Percentiles rank a stretch among this genome's conserved stretches.
Evolutionary conservation across 35 echinoderm and acorn worm genomes (phyloP).

Genomic region (Heliocidaris erythrogramma): DNA sequence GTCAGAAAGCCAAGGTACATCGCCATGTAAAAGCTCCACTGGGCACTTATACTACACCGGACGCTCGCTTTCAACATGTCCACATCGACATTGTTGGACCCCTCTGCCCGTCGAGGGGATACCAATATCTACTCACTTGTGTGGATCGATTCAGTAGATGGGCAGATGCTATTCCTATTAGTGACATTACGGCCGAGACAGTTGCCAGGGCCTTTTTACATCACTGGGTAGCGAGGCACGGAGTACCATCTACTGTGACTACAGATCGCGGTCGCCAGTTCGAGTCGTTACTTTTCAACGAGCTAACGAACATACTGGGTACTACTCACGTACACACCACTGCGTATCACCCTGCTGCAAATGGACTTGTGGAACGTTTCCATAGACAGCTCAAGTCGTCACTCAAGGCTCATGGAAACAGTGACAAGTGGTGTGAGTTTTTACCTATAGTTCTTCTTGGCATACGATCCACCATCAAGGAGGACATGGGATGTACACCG

Average conservation of each 20-base stretch:
- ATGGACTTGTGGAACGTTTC: constrained; percentile 67
- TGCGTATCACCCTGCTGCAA: constrained; percentile 44
- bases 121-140: constrained; percentile 33
- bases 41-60: no score
- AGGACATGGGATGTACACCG: constrained; percentile 43
- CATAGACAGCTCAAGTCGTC: constrained; percentile 66
- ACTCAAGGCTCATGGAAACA: constrained; percentile 43
- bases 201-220: constrained; percentile 12
- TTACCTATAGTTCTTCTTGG: no score
- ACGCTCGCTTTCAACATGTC: constrained; percentile 47
- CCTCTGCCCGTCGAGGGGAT: constrained; percentile 15
- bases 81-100: constrained; percentile 66
- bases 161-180: constrained; percentile 54
- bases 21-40: constrained; percentile 33
- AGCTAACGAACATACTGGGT: background rate
- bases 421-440: constrained; percentile 6
- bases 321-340: background rate
- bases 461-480: no score
- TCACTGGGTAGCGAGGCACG: constrained; percentile 1
- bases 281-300: constrained; percentile 15
- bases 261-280: no score
- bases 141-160: constrained; percentile 43
- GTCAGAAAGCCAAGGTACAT: constrained; percentile 52
- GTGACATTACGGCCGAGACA: constrained; percentile 44
- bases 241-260: constrained; percentile 16